Evolutionary conservation across 2,888 invertebrate species (phyloP).

Genomic region (Dryobota labecula): DNA sequence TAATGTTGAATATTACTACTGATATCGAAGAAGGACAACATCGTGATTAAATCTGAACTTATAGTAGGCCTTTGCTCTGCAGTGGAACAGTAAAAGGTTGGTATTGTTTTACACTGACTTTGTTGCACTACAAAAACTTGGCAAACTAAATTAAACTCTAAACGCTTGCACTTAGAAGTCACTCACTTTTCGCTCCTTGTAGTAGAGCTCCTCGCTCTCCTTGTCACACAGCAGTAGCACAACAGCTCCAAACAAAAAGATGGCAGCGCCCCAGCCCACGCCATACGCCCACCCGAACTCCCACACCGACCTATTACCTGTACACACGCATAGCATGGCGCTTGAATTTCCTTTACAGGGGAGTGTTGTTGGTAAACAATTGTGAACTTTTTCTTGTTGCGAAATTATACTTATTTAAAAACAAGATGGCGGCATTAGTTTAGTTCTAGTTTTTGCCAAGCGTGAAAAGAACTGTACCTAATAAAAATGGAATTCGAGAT

Average conservation of each 20-base stretch:
- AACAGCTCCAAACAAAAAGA: constrained; percentile 98
- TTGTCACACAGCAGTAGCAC: constrained; percentile 98
- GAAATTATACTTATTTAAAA: too few relatives aligned
- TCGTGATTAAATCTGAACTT: not conserved
- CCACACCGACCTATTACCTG: constrained; percentile 97
- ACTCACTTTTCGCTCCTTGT: constrained; percentile 98
- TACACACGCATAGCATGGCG: constrained; percentile 9
- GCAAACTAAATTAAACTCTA: constrained; percentile 1
- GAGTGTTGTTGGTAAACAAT: too few relatives aligned
- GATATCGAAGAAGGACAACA: not conserved
- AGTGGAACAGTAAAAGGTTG: not conserved
- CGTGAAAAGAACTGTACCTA: too few relatives aligned
- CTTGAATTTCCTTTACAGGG: too few relatives aligned
- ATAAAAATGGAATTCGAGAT: too few relatives aligned
- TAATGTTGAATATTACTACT: not conserved
- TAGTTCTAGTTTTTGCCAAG: too few relatives aligned
- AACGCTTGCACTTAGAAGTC: not conserved
- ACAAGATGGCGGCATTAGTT: too few relatives aligned
- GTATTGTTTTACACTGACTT: not conserved
- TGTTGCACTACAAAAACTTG: not conserved
- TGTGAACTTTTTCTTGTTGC: too few relatives aligned
- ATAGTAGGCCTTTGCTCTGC: not conserved
- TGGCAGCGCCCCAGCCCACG: constrained; percentile 99
- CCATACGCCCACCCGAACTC: constrained; percentile 99
- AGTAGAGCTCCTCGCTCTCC: constrained; percentile 99